These are phyloP conservation scores for Calyptommatus sinebrachiatus DNA, from an alignment of 2,113 vertebrate species.

Conservation along the genomic window DNA sequence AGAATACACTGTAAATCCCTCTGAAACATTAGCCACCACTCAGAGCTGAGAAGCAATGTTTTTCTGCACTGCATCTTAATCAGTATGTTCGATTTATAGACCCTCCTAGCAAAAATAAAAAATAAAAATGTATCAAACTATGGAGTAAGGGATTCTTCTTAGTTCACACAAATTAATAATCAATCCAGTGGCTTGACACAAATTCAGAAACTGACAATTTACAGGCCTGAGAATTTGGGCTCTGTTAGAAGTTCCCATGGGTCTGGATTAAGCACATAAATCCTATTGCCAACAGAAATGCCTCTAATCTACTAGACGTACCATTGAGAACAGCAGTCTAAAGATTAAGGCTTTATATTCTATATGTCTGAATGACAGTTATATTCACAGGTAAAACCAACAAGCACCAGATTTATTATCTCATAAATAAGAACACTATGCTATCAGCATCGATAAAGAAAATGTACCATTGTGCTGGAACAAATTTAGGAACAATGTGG, in stretches of 20 bases:
- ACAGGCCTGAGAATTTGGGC: neutral
- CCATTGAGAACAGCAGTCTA: neutral
- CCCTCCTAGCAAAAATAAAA: neutral
- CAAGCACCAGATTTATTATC: neutral
- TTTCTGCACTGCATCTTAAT: neutral
- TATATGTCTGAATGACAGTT: neutral
- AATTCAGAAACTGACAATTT: neutral
- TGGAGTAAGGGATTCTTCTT: neutral
- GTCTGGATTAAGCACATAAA: neutral
- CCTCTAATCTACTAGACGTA: neutral
- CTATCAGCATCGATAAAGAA: too few species aligned
- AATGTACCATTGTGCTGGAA: too few species aligned
- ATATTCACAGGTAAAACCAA: neutral
- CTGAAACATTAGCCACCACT: neutral
- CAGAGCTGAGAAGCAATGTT: neutral
- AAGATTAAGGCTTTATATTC: neutral
- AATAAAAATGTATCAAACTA: neutral
- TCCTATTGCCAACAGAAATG: neutral
- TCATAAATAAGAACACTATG: neutral
- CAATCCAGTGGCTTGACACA: fast-evolving
- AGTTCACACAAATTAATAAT: neutral
- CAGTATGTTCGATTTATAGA: neutral
- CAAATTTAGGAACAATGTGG: neutral
- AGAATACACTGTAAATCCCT: neutral
- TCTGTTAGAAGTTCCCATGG: neutral